phyloP scores from a whole-genome alignment of 2,113 vertebrate genomes.

The Melanocharis versteri region DNA sequence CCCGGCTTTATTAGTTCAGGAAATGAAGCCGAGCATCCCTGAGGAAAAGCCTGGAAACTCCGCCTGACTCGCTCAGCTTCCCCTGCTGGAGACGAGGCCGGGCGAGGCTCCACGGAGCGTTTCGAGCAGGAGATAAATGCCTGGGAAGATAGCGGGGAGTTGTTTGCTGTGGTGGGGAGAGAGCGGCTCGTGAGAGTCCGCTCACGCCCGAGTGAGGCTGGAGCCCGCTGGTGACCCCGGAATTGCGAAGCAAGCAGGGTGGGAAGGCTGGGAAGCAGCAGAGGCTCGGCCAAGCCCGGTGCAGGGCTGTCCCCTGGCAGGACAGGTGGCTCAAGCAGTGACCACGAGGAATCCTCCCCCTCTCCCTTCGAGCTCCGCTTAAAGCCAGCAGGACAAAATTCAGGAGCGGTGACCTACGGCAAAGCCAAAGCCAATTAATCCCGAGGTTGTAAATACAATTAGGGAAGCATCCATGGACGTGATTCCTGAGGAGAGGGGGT shows the following conservation, averaged over 20 bases:
- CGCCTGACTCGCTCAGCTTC: not conserved
- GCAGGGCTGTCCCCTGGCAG: not conserved
- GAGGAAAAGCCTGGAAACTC: not conserved
- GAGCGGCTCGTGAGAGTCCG: not conserved
- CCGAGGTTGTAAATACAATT: fast-evolving
- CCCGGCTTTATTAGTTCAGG: not conserved
- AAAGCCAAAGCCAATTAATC: not conserved
- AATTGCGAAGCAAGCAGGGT: not conserved
- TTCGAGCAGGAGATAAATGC: not conserved
- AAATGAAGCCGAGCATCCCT: not conserved
- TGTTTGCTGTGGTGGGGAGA: not conserved
- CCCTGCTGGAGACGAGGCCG: not conserved
- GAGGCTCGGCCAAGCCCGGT: not conserved
- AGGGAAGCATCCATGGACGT: fast-evolving
- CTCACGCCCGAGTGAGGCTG: not conserved
- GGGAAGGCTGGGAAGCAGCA: not conserved
- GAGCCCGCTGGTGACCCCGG: fast-evolving
- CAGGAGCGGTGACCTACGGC: fast-evolving
- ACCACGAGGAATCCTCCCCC: not conserved
- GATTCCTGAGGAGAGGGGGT: not conserved
- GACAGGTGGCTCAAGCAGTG: not conserved
- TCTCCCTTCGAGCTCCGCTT: not conserved
- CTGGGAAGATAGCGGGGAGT: not conserved
- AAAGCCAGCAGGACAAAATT: not conserved
- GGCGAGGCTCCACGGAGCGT: not conserved